Base-by-base conservation (phyloP, 2,113 vertebrate species). In the Sclerurus mexicanus region DNA sequence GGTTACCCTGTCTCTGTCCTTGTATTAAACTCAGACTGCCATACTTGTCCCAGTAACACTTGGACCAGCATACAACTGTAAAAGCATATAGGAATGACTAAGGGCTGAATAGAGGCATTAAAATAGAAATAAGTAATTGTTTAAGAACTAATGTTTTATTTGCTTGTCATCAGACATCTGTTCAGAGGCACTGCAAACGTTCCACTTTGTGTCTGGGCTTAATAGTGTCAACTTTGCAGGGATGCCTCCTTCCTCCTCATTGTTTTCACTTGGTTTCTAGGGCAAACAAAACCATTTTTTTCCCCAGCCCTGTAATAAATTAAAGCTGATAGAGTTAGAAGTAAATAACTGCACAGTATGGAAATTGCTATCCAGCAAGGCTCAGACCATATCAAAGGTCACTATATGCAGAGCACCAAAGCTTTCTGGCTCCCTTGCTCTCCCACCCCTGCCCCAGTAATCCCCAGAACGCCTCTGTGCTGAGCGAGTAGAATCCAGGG, bases 221-320 rank as follows among this genome's bases (percentile, higher is more conserved):
- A 92, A 87, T n/a, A 63, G 76, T 30, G 79, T 81, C 50, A 77
- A 13, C 68, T 95, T 87, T 71, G 72, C 68, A 75, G 49, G 25
- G 68, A 52, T 81, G 64, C 27, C 72, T 58, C 53, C 77, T 87
- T 91, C 69, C 84, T 80, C 79, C 46, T 86, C 56, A 75, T 72
- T 93, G 80, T 95, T 96, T 95, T 95, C 73, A 59, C 83, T 92
- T 74, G 50, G 79, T 95, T 92, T 95, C 95, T 78, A 92, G n/a
- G 76, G 42, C 60, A 89, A 95, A 84, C 59, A 90, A 80, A 50
- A 4, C 8, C 3, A 2, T 7, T 59, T 14, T 33, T 44, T 39
- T 75, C 19, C 23, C 8, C 50, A 49, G 19, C 27, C 21, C 16
- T 74, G 93, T 77, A 89, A 96, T 92, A 86, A 67, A 86, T 67